A percentile compares a stretch with the other conserved stretches of the same genome.
Evolutionary conservation across 1,140 invertebrate genomes (phyloP).

Genomic region (Trichonephila clavata): DNA sequence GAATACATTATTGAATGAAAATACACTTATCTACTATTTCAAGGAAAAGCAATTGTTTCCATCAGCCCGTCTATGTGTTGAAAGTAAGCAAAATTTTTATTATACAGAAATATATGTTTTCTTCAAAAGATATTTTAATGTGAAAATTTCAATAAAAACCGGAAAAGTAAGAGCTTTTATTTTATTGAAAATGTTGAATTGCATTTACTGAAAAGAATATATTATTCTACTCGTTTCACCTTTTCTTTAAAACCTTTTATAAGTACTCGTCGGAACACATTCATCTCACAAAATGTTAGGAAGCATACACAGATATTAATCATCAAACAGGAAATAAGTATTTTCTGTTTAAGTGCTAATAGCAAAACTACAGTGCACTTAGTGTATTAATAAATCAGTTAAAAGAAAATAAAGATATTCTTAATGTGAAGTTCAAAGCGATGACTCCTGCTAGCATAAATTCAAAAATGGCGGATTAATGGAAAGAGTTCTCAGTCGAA

Average conservation of each 20-base stretch:
- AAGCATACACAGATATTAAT: background rate
- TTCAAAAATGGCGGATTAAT: conserved; percentile 16
- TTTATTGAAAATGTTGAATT: too few relatives aligned
- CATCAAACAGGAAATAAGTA: background rate
- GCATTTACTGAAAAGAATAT: too few relatives aligned
- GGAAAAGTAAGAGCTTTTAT: too few relatives aligned
- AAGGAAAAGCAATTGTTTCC: too few relatives aligned
- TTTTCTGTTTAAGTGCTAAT: background rate
- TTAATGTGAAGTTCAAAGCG: conserved; percentile 7
- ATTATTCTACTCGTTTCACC: background rate
- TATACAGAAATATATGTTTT: too few relatives aligned
- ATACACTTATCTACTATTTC: too few relatives aligned
- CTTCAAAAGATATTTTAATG: too few relatives aligned
- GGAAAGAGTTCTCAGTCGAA: background rate
- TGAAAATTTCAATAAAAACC: too few relatives aligned
- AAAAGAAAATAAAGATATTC: conserved; percentile 5
- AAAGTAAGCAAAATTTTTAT: too few relatives aligned
- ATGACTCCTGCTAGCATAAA: background rate
- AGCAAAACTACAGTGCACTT: background rate
- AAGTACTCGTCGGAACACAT: background rate
- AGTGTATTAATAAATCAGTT: background rate
- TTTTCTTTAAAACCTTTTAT: background rate
- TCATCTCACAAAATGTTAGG: background rate
- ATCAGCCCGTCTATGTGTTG: too few relatives aligned
- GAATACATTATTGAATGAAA: too few relatives aligned